phyloP scores from a whole-genome alignment of 2,113 vertebrate genomes.

The Erythrolamprus reginae region DNA sequence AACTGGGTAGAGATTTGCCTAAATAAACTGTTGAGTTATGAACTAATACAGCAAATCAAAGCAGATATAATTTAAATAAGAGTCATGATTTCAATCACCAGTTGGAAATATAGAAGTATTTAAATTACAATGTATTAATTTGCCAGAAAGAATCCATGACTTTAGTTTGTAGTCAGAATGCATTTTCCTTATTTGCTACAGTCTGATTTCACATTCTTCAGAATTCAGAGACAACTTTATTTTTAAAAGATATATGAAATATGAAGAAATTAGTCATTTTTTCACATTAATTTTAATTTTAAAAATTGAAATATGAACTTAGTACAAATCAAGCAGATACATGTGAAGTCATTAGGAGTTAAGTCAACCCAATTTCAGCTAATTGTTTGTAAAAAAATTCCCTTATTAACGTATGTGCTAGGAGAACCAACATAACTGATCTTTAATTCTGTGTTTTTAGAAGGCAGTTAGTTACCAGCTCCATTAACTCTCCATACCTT shows the following conservation, averaged over 20 bases:
- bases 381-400: not conserved
- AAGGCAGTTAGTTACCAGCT: not conserved
- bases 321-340: not conserved
- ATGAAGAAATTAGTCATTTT: not conserved
- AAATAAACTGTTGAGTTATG: not conserved
- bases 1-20: constrained; percentile 11
- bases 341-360: not conserved
- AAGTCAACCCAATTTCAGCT: not conserved
- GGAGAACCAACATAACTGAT: not conserved
- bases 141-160: not conserved
- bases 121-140: not conserved
- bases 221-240: not conserved
- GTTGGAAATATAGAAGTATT: not conserved
- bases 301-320: not conserved
- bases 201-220: not conserved
- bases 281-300: not conserved
- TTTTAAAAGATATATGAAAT: not conserved
- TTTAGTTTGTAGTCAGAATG: not conserved
- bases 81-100: not conserved
- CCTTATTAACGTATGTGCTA: not conserved
- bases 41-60: not conserved
- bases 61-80: not conserved
- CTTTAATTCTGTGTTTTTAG: not conserved
- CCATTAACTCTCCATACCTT: not conserved
- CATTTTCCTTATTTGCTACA: not conserved